phyloP scores from a whole-genome alignment of 2,113 vertebrate genomes.

The Oryzias celebensis region DNA sequence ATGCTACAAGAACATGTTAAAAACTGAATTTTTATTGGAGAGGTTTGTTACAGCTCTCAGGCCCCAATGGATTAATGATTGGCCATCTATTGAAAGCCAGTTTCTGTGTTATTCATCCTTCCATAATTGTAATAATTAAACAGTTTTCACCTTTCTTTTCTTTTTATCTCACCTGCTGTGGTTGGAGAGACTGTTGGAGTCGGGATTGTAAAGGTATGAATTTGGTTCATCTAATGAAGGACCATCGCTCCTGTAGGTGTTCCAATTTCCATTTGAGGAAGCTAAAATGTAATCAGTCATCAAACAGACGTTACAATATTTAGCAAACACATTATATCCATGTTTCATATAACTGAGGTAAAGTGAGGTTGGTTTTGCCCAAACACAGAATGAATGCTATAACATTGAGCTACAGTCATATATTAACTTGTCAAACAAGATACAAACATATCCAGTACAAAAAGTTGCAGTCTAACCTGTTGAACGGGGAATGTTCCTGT shows the following conservation, averaged over 20 bases:
- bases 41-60: no score
- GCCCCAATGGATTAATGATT: no score
- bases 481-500: slow-evolving; percentile 79
- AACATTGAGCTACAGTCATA: no score
- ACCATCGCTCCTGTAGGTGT: slow-evolving; percentile 71
- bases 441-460: background rate
- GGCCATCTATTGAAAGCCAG: no score
- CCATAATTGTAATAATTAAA: slow-evolving; percentile 54
- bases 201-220: slow-evolving; percentile 79
- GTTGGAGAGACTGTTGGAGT: slow-evolving; percentile 80
- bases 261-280: slow-evolving; percentile 83
- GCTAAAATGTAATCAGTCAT: slow-evolving; percentile 66
- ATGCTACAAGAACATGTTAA: no score
- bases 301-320: background rate
- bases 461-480: slow-evolving; percentile 54
- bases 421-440: no score
- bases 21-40: no score
- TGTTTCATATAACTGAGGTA: no score
- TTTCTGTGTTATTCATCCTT: background rate
- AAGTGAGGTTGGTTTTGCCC: no score
- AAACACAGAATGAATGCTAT: no score
- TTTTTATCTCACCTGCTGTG: slow-evolving; percentile 86
- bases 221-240: slow-evolving; percentile 71
- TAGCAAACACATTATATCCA: no score
- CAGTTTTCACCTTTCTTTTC: slow-evolving; percentile 25